Conservation (phyloP, 2,797 vertebrate genomes). For the Babyrousa celebensis region DNA sequence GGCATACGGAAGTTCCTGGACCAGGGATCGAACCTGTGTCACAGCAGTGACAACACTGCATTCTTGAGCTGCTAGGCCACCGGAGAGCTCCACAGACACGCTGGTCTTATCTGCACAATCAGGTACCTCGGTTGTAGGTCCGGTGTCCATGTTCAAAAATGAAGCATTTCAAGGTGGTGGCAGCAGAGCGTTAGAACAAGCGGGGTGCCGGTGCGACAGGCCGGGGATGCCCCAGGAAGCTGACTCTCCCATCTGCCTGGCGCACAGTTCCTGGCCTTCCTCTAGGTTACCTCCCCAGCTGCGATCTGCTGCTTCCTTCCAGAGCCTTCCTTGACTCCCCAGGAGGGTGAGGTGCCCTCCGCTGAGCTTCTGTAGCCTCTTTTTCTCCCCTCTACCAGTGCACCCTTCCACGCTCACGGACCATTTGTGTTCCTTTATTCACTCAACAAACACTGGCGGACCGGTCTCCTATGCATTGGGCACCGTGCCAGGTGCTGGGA, state of each 20-base stretch:
- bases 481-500: background rate
- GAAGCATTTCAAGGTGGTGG: background rate
- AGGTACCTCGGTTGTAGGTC: background rate
- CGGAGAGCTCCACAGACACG: background rate
- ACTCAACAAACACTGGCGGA: background rate
- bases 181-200: background rate
- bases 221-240: fast-evolving
- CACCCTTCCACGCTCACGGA: background rate
- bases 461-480: background rate
- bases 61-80: no score
- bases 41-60: no score
- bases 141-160: background rate
- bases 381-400: background rate
- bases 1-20: no score
- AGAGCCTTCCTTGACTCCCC: background rate
- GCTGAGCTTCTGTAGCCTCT: background rate
- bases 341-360: background rate
- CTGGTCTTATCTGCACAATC: fast-evolving
- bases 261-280: background rate
- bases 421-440: background rate
- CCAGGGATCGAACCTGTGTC: no score
- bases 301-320: background rate
- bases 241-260: no score
- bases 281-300: background rate
- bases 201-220: fast-evolving